Evolutionary conservation across 2,888 invertebrate genomes (phyloP).

Genomic region (Ennomos quercinarius): DNA sequence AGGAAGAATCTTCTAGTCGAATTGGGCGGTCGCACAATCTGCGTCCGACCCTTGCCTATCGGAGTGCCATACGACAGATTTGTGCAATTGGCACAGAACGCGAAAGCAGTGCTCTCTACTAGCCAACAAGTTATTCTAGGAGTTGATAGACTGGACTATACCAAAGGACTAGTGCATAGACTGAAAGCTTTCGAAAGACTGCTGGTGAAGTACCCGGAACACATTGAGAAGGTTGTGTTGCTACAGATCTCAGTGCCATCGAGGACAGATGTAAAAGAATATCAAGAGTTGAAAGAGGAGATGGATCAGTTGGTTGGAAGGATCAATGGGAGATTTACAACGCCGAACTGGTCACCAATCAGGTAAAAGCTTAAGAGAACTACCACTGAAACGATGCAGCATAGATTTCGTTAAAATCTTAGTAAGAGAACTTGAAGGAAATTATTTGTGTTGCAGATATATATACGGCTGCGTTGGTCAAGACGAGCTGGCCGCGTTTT

Average conservation of each 20-base stretch:
- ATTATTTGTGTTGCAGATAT: conserved; percentile 76
- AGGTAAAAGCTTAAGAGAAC: conserved; percentile 62
- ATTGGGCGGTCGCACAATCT: conserved; percentile 93
- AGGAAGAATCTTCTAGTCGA: conserved; percentile 94
- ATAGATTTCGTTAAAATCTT: too few relatives aligned
- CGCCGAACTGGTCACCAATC: conserved; percentile 97
- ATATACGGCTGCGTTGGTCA: conserved; percentile 96
- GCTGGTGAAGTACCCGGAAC: conserved; percentile 93
- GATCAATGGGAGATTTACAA: conserved; percentile 95
- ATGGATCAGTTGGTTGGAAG: conserved; percentile 95
- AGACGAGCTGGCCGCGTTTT: conserved; percentile 94
- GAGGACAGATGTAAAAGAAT: conserved; percentile 95
- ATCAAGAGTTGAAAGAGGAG: conserved; percentile 95
- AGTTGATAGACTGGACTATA: conserved; percentile 95
- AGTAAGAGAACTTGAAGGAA: neutral
- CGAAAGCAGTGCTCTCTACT: conserved; percentile 88
- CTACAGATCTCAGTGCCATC: conserved; percentile 96
- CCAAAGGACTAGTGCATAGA: conserved; percentile 93
- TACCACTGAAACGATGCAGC: too few relatives aligned
- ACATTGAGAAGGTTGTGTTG: conserved; percentile 92
- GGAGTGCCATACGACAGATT: conserved; percentile 96
- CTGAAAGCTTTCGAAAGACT: conserved; percentile 93
- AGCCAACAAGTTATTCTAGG: conserved; percentile 94
- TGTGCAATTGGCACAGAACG: conserved; percentile 90
- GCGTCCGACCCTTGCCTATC: conserved; percentile 93